phyloP scores from a whole-genome alignment of 1,140 invertebrate genomes.

The Scaptomyza montana region DNA sequence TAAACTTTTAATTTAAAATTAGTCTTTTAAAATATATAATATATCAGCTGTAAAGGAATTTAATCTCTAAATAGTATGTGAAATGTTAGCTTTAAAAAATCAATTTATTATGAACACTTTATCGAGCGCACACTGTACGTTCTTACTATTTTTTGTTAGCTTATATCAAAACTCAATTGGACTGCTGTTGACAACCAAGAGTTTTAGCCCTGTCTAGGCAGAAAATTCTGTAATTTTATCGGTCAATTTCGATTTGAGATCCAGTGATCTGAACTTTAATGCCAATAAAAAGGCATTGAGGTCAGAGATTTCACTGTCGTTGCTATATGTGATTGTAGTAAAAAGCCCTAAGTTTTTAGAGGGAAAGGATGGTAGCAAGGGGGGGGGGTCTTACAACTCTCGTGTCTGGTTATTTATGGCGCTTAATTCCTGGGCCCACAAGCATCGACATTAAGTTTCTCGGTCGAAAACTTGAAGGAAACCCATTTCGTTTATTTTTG shows the following conservation, averaged over 20 bases:
- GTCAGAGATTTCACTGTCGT: neutral
- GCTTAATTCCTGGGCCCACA: slow-evolving; percentile 39
- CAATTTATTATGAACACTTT: no score
- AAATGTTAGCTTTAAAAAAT: no score
- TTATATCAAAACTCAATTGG: neutral
- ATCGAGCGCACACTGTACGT: no score
- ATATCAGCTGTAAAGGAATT: no score
- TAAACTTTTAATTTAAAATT: no score
- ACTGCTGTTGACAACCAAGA: neutral
- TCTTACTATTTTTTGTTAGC: no score
- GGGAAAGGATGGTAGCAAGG: no score
- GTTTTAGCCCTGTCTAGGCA: neutral
- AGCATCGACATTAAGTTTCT: slow-evolving; percentile 24
- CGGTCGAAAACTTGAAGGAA: slow-evolving; percentile 15
- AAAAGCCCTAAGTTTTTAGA: neutral
- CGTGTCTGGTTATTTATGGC: slow-evolving; percentile 44
- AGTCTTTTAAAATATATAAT: no score
- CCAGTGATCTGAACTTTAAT: slow-evolving; percentile 22
- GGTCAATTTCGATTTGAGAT: neutral
- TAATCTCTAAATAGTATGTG: no score
- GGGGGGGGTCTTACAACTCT: neutral
- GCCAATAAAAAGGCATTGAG: neutral
- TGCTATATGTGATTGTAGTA: neutral
- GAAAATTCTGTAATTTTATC: neutral
- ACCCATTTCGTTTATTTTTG: slow-evolving; percentile 14